phyloP scores from a whole-genome alignment of 2,113 vertebrate species.

The Tenrec ecaudatus region DNA sequence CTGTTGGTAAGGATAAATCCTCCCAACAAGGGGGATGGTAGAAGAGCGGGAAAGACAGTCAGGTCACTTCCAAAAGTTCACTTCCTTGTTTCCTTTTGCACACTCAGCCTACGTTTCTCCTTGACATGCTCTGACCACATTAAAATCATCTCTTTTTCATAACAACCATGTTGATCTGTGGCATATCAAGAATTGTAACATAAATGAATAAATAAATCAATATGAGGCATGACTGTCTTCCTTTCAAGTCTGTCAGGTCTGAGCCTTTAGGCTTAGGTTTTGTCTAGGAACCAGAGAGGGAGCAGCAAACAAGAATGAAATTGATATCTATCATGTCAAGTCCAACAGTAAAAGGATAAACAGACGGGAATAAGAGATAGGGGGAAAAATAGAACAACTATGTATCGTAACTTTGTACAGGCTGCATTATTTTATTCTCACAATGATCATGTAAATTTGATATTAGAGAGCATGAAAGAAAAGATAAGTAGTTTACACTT shows the following conservation, averaged over 20 bases:
- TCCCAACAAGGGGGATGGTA: not conserved
- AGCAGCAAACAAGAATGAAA: too few species aligned
- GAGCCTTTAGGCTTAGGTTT: too few species aligned
- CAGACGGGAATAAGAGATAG: too few species aligned
- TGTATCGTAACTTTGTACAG: not conserved
- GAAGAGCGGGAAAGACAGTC: not conserved
- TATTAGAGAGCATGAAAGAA: not conserved
- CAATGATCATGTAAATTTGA: not conserved
- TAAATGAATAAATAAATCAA: not conserved
- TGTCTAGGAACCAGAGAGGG: too few species aligned
- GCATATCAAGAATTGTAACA: not conserved
- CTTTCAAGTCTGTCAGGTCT: too few species aligned
- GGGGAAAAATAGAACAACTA: too few species aligned
- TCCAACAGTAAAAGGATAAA: too few species aligned
- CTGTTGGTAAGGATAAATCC: not conserved
- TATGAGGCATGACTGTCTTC: not conserved
- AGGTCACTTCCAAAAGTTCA: not conserved
- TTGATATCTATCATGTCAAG: too few species aligned
- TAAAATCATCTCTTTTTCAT: not conserved
- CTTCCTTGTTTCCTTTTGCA: not conserved
- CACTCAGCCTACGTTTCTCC: not conserved
- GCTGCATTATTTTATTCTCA: not conserved
- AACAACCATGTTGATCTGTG: not conserved
- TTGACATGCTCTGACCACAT: not conserved
- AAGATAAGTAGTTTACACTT: not conserved